phyloP scores from a whole-genome alignment of 1,140 invertebrate genomes.

The Sycophila sp. region DNA sequence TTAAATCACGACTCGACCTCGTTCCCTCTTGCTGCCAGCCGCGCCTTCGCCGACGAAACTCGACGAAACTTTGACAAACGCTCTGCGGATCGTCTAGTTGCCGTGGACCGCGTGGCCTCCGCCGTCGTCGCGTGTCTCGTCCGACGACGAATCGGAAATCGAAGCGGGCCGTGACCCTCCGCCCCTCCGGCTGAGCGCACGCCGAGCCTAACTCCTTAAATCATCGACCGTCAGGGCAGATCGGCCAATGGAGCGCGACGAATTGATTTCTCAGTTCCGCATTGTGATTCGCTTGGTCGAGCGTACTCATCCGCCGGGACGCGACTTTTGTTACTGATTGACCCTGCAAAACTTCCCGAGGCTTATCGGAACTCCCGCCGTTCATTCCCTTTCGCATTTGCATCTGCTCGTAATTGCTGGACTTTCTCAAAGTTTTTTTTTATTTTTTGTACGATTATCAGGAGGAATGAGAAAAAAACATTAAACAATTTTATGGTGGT shows the following conservation, averaged over 20 bases:
- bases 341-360: too few relatives aligned
- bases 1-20: too few relatives aligned
- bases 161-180: not conserved
- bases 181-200: not conserved
- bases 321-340: too few relatives aligned
- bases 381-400: too few relatives aligned
- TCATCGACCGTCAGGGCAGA: constrained; percentile 10
- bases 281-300: constrained; percentile 37
- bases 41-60: not conserved
- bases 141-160: constrained; percentile 20
- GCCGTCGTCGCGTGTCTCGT: not conserved
- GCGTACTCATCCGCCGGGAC: too few relatives aligned
- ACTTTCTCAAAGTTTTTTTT: too few relatives aligned
- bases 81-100: not conserved
- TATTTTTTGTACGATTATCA: too few relatives aligned
- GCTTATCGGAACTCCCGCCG: too few relatives aligned
- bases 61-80: constrained; percentile 32
- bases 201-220: constrained; percentile 24
- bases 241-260: constrained; percentile 28
- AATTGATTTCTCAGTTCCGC: constrained; percentile 37
- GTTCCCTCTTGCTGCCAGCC: not conserved
- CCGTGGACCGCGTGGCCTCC: not conserved
- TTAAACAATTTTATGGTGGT: too few relatives aligned
- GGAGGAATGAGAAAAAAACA: too few relatives aligned
- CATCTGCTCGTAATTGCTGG: too few relatives aligned